These are phyloP conservation scores for Parnassius orleans DNA, from an alignment of 2,888 invertebrate genomes.

Conservation along the genomic window DNA sequence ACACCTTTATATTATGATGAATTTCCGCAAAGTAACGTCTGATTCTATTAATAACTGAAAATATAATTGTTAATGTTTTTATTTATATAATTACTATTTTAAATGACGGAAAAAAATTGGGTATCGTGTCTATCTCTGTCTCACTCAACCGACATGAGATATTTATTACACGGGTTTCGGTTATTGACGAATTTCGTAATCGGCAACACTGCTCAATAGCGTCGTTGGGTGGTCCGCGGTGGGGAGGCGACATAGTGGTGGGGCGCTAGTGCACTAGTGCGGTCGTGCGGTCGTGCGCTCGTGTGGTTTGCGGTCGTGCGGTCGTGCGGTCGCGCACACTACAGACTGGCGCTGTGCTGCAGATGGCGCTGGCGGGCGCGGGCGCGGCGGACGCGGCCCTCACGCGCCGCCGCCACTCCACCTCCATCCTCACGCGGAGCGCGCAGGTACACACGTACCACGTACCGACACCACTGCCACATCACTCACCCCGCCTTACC, in stretches of 20 bases:
- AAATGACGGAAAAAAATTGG: no score
- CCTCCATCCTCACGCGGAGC: conserved; percentile 84
- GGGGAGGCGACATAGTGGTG: conserved; percentile 37
- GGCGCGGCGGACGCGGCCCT: conserved; percentile 79
- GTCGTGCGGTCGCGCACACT: conserved; percentile 29
- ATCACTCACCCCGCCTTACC: neutral
- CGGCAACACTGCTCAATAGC: neutral
- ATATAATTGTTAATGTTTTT: no score
- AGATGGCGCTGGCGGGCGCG: conserved; percentile 63
- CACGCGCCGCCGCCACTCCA: conserved; percentile 88
- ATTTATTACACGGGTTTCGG: no score
- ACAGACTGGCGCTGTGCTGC: conserved; percentile 57
- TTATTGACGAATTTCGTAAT: conserved; percentile 30
- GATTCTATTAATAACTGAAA: no score
- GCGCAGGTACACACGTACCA: conserved; percentile 76
- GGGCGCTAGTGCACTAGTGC: neutral
- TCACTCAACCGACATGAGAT: no score
- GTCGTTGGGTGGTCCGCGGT: conserved; percentile 28
- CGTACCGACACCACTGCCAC: conserved; percentile 9
- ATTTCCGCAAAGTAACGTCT: no score
- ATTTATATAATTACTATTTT: no score
- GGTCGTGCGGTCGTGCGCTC: no score
- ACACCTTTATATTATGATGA: no score
- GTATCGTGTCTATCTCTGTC: no score
- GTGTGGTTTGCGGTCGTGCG: no score